Base-by-base conservation (phyloP, 2,113 vertebrate genomes). In the Caretta caretta region DNA sequence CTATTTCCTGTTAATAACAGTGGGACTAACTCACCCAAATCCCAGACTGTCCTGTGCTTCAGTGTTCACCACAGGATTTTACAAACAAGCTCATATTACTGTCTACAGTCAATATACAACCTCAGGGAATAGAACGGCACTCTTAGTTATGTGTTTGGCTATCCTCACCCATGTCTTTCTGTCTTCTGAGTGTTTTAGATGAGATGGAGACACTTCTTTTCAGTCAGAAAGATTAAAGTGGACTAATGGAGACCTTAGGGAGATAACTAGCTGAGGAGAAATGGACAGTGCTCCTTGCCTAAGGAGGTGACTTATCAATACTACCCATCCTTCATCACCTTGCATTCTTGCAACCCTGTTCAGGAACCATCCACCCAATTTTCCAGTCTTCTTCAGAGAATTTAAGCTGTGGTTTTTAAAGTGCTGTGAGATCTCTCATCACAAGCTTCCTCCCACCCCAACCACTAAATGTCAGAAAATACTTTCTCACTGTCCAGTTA, bases 1-100 rank as follows among this genome's bases (percentile, higher is more conserved):
- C 84, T 93, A 89, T 90, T 76, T 46, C 72, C 90, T 88, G 84
- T 93, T 93, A 93, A 19, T 94, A 94, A 89, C 94, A 80, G 29
- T 49, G 83, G 51, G 80, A 62, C 95, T 86, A 89, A 80, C n/a
- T 42, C 48, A 81, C 38, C 38, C 24, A 3, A 31, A 38, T 75
- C n/a, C n/a, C 38, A 46, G 10, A 25, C 72, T 46, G 72, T 38
- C 72, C n/a, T 25, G 22, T 76, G 42, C 20, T 46, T 76, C 72
- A 13, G 22, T 25, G 72, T 46, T 76, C 72, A 75, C 72, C 38
- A 46, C 9, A 46, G 38, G 10, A 42, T 76, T 46, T 46, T 38
- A 76, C 38, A 46, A 76, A 20, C 38, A 76, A 25, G 72, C 42
- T 11, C 38, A 46, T 76, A 38, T 76, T 76, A 42, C 20, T 46